Conservation (phyloP, 2,113 vertebrate species). For the Motacilla alba region DNA sequence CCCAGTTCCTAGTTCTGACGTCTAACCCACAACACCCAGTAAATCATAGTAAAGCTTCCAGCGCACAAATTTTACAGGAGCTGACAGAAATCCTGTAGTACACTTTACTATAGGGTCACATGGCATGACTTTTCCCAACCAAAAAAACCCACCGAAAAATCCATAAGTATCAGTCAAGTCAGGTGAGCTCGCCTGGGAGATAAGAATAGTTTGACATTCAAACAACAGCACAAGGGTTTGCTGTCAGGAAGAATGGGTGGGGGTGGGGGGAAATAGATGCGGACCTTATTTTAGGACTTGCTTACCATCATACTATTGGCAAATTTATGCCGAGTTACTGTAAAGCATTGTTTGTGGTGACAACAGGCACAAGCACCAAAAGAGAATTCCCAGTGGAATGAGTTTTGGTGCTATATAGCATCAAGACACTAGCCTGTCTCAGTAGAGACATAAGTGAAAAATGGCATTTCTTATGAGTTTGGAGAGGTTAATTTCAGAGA, state of each 20-base stretch:
- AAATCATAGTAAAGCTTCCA: background rate
- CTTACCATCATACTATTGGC: background rate
- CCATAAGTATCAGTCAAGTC: background rate
- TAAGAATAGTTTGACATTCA: background rate
- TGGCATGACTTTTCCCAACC: background rate
- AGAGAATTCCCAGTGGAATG: background rate
- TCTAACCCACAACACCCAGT: background rate
- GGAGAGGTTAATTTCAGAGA: background rate
- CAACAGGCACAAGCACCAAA: background rate
- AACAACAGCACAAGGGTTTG: background rate
- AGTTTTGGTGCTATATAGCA: background rate
- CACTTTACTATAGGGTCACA: background rate
- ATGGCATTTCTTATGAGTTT: background rate
- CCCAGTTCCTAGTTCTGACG: background rate
- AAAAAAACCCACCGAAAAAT: background rate
- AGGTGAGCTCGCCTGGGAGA: background rate
- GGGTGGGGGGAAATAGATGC: background rate
- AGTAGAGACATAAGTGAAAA: background rate
- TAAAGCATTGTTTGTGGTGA: background rate
- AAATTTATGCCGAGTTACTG: background rate
- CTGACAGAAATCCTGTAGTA: background rate
- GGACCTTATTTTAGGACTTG: background rate
- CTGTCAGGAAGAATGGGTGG: background rate
- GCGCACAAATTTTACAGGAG: background rate
- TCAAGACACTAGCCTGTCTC: background rate